Percentiles rank a stretch among this genome's conserved stretches.
Evolutionary conservation across 2,113 vertebrate genomes (phyloP).

Genomic region (Rynchops niger): DNA sequence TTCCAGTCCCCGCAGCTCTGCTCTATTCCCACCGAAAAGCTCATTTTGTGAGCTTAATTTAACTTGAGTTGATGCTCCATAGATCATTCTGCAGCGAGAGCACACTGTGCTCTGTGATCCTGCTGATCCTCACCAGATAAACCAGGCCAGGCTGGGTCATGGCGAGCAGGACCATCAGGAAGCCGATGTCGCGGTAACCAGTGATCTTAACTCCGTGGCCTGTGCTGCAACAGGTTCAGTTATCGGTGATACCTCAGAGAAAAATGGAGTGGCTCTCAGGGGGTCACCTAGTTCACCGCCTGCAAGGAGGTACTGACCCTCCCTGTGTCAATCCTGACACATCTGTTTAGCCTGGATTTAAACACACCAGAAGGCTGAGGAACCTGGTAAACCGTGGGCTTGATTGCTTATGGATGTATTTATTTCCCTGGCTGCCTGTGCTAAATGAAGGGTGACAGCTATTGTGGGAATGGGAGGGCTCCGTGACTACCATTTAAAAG

Average conservation of each 20-base stretch:
- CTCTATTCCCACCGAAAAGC: not conserved
- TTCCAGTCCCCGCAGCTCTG: not conserved
- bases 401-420: not conserved
- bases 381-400: not conserved
- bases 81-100: not conserved
- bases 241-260: not conserved
- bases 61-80: not conserved
- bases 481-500: not conserved
- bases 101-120: not conserved
- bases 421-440: not conserved
- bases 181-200: rapidly evolving
- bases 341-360: not conserved
- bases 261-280: not conserved
- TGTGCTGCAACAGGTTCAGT: not conserved
- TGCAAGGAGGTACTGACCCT: not conserved
- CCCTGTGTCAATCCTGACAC: not conserved
- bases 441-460: not conserved
- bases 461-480: not conserved
- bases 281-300: not conserved
- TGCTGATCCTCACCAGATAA: not conserved
- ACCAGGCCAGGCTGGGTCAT: not conserved
- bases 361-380: not conserved
- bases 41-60: not conserved
- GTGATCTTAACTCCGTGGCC: not conserved
- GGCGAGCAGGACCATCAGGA: not conserved